phyloP scores from a whole-genome alignment of 64 coral and sea anemone genomes.

The Actinia equina region DNA sequence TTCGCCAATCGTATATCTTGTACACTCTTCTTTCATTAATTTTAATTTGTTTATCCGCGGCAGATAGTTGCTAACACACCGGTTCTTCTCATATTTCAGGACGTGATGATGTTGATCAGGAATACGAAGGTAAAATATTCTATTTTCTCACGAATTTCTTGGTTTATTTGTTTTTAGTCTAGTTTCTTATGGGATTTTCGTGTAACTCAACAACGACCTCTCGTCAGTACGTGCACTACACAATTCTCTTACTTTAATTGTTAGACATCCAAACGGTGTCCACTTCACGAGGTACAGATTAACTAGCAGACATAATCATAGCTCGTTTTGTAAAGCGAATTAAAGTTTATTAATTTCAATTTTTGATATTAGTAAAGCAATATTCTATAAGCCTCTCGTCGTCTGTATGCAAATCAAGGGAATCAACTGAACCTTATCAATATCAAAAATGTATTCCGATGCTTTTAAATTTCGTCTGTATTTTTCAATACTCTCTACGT shows the following conservation, averaged over 20 bases:
- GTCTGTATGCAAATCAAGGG: conserved; percentile 4
- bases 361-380: conserved; percentile 1
- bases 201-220: neutral
- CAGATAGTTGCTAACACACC: neutral
- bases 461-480: neutral
- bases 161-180: neutral
- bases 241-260: neutral
- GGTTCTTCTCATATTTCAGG: neutral
- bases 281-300: neutral
- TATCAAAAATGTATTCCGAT: neutral
- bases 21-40: neutral
- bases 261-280: neutral
- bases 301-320: neutral
- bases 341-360: neutral
- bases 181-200: neutral
- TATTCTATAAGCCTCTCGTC: neutral
- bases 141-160: neutral
- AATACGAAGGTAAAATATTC: neutral
- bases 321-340: neutral
- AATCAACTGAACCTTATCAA: conserved; percentile 12
- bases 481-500: neutral
- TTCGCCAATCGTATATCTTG: neutral
- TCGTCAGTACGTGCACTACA: neutral
- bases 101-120: conserved; percentile 8
- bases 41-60: conserved; percentile 2